Percentiles rank a stretch among this genome's conserved stretches.
These are phyloP conservation scores for Sympetrum striolatum DNA, from an alignment of 2,888 invertebrate species.

Conservation along the genomic window DNA sequence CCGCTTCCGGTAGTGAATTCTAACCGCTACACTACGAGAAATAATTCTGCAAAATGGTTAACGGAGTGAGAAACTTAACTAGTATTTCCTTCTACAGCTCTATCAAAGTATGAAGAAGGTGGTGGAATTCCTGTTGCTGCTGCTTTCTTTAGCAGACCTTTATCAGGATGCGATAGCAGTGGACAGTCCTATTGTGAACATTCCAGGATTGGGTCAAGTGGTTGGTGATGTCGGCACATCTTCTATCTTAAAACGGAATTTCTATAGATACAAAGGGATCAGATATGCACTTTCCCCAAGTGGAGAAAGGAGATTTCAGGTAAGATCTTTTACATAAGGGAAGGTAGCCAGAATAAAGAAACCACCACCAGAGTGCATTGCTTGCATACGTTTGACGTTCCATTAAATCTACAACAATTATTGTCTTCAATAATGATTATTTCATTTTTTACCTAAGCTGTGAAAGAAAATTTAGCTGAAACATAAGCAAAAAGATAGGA, in stretches of 20 bases:
- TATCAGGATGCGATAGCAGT: background rate
- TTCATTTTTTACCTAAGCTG: too few species aligned
- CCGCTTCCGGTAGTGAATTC: too few species aligned
- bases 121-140: background rate
- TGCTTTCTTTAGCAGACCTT: background rate
- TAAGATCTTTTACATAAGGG: background rate
- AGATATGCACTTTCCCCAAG: background rate
- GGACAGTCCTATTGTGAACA: background rate
- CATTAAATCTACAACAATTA: too few species aligned
- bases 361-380: too few species aligned
- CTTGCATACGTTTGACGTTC: too few species aligned
- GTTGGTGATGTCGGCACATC: background rate
- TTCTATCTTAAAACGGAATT: background rate
- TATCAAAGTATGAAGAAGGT: background rate
- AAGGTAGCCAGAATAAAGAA: too few species aligned
- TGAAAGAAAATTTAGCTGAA: too few species aligned
- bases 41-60: too few species aligned
- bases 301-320: conserved; percentile 3
- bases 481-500: too few species aligned
- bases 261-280: conserved; percentile 12
- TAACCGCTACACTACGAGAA: too few species aligned
- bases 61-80: too few species aligned
- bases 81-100: background rate
- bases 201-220: conserved; percentile 19
- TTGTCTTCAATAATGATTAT: too few species aligned